Evolutionary conservation across 2,113 vertebrate genomes (phyloP), one percentile per base, ranked within the genome.

Genomic region (Tyto alba): DNA sequence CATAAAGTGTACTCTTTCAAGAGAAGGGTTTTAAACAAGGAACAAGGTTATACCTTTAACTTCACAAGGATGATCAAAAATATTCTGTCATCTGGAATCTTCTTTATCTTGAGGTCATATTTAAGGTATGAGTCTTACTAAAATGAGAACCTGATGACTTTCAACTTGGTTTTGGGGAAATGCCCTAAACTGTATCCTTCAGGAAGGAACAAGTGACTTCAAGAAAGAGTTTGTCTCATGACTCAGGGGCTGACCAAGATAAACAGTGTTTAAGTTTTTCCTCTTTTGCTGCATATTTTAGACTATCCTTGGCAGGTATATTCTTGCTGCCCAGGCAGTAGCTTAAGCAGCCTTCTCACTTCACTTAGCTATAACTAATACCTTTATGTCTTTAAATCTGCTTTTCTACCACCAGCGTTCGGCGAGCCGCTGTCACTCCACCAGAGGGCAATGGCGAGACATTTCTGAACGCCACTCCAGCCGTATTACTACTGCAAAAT

Each of bases 401-500:
- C 45, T 57, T 11, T 47, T 47, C 45, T 19, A 67, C 3, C 16
- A 23, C 6, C 10, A 25, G 56, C 55, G 6, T 6, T 8, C 26
- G 43, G 8, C 32, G 11, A n/a, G 56, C 14, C 50, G 34, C 32
- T 41, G 1, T 8, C 45, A 66, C 40, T 16, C 75, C 72, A 16
- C 79, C 79, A 86, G 91, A 76, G 86, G 83, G 80, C 89, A 90
- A 10, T 3, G 50, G 64, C 6, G 36, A 41, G 10, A 16, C 18
- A 7, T 10, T 40, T 13, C 52, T 23, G 43, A 72, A 34, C 36
- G 6, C 41, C 8, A 3, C 47, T 15, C 22, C 4, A 50, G 40
- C 30, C 38, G 4, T 1, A 3, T 9, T 22, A 15, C 23, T 41
- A 3, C 0, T 16, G 16, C 6, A 30, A 53, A 11, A 40, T 34